Base-by-base conservation (phyloP, 2,113 vertebrate species). In the Gymnocephalus cernua region DNA sequence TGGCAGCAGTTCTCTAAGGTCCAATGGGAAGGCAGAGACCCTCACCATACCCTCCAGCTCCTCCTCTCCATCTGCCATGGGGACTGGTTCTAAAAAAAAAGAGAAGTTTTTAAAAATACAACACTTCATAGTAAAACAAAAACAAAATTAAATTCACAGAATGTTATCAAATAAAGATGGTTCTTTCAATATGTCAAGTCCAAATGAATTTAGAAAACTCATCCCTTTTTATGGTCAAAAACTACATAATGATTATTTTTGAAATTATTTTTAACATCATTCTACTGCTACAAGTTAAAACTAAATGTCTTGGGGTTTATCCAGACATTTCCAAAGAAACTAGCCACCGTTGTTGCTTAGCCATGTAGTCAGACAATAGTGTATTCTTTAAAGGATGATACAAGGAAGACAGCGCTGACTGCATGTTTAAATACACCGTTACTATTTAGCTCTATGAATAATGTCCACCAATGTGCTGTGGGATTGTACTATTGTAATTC, bases 1-100 rank as follows among this genome's bases (percentile, higher is more conserved):
- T 82, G 98, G 98, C 15, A 99, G 96, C 13, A 99, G 95, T 82
- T 99, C 98, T 84, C 96, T 96, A 54, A 99, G 95, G 88, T 98
- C 97, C 38, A 90, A 73, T 8, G 96, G 93, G 84, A 99, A 97
- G 65, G 94, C 91, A 59, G 98, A 99, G 67, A 99, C 97, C 79
- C 95, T 96, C 84, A 98, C 94, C 93, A 97, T 96, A 0, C 95
- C 95, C 68, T 97, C 95, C 51, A 85, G 84, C 51, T 93, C 94
- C 23, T 94, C 91, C 27, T 89, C 91, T 48, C 68, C 66, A 21
- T 94, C 90, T 47, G 89, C 83, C 23, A 87, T 44, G 5, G 78
- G 53, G 15, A 93, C 86, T 65, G 94, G 92, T 89, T 94, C 96
- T 97, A 93, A 94, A 92, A 90, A 90, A 59, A 59, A 15, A 54